phyloP scores from a whole-genome alignment of 2,888 invertebrate genomes.

The Iselma pallidipennis region DNA sequence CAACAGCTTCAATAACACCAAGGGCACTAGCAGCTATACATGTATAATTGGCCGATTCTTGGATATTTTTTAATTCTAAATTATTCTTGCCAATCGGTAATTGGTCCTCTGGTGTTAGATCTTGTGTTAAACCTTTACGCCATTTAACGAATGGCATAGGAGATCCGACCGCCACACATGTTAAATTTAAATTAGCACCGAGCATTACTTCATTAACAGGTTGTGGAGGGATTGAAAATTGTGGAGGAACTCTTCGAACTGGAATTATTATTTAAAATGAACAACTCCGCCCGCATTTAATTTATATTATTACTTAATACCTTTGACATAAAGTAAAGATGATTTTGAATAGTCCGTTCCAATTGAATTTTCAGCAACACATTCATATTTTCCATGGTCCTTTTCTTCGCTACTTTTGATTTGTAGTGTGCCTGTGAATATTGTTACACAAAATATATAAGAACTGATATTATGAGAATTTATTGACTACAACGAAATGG shows the following conservation, averaged over 20 bases:
- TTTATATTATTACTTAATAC: slow-evolving; percentile 57
- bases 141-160: slow-evolving; percentile 98
- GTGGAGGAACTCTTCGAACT: slow-evolving; percentile 94
- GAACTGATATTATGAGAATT: neutral
- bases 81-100: slow-evolving; percentile 85
- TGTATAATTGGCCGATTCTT: slow-evolving; percentile 94
- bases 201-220: slow-evolving; percentile 86
- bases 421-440: slow-evolving; percentile 78
- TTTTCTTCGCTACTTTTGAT: slow-evolving; percentile 87
- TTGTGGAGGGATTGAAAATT: slow-evolving; percentile 92
- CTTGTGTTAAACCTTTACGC: slow-evolving; percentile 80
- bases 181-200: slow-evolving; percentile 87
- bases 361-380: slow-evolving; percentile 90
- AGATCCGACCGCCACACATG: slow-evolving; percentile 96
- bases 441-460: neutral
- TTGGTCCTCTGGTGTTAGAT: slow-evolving; percentile 87
- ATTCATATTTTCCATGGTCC: slow-evolving; percentile 95
- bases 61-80: slow-evolving; percentile 81
- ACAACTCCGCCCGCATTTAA: neutral
- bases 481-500: neutral
- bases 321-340: slow-evolving; percentile 91
- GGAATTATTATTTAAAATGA: slow-evolving; percentile 43
- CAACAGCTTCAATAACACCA: slow-evolving; percentile 85
- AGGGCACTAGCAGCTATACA: slow-evolving; percentile 95
- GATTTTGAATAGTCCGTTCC: slow-evolving; percentile 93